Percentiles rank a stretch among this genome's conserved stretches.
Conservation (phyloP, 2,888 invertebrate genomes). For the Sphecodes monilicornis region DNA sequence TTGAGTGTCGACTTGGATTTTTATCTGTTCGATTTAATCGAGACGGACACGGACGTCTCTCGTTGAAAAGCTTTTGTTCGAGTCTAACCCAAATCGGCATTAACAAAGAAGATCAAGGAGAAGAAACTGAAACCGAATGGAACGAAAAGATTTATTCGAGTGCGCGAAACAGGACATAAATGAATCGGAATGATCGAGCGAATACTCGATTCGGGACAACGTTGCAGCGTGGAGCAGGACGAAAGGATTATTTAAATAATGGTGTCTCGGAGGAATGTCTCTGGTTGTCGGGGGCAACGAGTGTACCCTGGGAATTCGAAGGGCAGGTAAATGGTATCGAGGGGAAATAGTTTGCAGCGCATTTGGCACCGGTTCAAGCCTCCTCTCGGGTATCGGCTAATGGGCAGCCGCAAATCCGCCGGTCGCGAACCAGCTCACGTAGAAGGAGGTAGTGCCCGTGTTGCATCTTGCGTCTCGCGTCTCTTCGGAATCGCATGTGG, state of each 20-base stretch:
- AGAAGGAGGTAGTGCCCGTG: neutral
- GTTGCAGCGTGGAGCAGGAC: neutral
- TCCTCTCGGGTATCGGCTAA: constrained; percentile 4
- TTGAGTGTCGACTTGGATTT: neutral
- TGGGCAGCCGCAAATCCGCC: constrained; percentile 16
- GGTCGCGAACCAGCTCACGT: constrained; percentile 44
- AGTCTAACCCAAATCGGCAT: neutral
- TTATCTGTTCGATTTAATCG: neutral
- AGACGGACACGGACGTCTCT: neutral
- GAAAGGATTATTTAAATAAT: neutral
- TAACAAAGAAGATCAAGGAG: neutral
- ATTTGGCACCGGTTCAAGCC: constrained; percentile 26
- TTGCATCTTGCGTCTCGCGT: neutral
- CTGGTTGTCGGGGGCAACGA: neutral
- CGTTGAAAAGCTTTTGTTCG: neutral
- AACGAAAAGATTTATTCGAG: neutral
- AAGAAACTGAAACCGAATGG: neutral
- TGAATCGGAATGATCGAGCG: neutral
- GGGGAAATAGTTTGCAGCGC: neutral
- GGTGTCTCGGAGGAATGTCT: neutral
- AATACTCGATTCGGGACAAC: neutral
- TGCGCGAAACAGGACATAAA: neutral
- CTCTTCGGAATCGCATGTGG: neutral
- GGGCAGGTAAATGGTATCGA: constrained; percentile 7
- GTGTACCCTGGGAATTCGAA: neutral